Base-by-base conservation (phyloP, 2,888 invertebrate species). In the Notodonta dromedarius region DNA sequence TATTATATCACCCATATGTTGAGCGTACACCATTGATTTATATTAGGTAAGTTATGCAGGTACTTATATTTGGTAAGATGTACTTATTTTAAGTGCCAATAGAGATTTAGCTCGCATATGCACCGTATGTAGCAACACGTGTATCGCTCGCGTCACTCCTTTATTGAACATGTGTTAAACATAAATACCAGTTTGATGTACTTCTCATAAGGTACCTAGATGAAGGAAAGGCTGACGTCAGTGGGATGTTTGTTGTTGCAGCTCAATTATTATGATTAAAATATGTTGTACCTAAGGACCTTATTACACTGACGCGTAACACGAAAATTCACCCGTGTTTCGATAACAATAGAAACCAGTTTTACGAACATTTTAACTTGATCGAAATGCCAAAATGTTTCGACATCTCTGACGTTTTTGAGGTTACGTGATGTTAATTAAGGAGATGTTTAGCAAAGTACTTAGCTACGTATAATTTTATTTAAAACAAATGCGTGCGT, bases 81-180 rank as follows among this genome's bases (percentile, higher is more conserved):
- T 87, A 85, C 85, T 86, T 86, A 85, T 80, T 73, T 75, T 42
- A 24, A 76, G 78, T 80, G 82, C 78, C 76, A 80, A 82, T 67
- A 68, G 69, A 63, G 67, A 61, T 57, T 62, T 69, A 62, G 73
- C 52, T 52, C 32, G 5, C 7, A 7, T 32, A 13, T 52, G 52
- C 52, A 52, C 12, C 13, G 14, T 16, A 16, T 16, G 52, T 69
- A 62, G 32, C 56, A 59, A 57, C 58, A 71, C 56, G 61, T 58
- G 53, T 56, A 58, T 54, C 55, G 7, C 5, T 52, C 7, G 9
- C 52, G 52, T 52, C 52, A 52, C 8, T 52, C 5, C 32, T 12
- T 50, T 24, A 8, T 14, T 24, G 51, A 35, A 9, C 51, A 51
- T 51, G 16, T 16, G 14, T 14, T 16, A 7, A 24, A 42, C 9